These are phyloP conservation scores for Ophion obscuratus DNA, from an alignment of 2,888 invertebrate species.

Conservation along the genomic window DNA sequence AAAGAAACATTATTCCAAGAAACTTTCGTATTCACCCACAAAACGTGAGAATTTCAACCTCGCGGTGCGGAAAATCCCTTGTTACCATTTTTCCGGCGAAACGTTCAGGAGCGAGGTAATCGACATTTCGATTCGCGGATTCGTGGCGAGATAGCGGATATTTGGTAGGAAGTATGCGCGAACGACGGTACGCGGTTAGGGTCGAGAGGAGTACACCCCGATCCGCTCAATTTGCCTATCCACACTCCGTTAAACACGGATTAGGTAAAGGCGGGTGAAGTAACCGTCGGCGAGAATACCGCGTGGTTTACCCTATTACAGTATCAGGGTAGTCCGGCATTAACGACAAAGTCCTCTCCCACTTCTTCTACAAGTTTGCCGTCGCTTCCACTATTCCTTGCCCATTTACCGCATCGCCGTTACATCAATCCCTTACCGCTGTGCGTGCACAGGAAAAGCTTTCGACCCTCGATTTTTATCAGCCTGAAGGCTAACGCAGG, in stretches of 20 bases:
- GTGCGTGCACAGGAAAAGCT: slow-evolving; percentile 39
- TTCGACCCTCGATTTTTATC: slow-evolving; percentile 53
- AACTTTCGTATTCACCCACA: too few species aligned
- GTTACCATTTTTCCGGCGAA: slow-evolving; percentile 34
- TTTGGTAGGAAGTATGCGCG: slow-evolving; percentile 21
- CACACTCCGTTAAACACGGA: slow-evolving; percentile 67
- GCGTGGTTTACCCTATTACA: slow-evolving; percentile 60
- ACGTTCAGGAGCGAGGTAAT: slow-evolving; percentile 34
- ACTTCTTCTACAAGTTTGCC: slow-evolving; percentile 29
- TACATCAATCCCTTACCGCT: slow-evolving; percentile 24
- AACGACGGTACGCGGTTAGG: slow-evolving; percentile 28
- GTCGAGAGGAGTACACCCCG: slow-evolving; percentile 15
- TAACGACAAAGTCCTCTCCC: slow-evolving; percentile 53
- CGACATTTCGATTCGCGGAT: slow-evolving; percentile 50
- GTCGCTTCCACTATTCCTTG: slow-evolving; percentile 2
- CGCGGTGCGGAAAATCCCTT: too few species aligned
- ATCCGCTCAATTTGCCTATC: slow-evolving; percentile 65
- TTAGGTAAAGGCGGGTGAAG: slow-evolving; percentile 63
- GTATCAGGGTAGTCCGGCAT: slow-evolving; percentile 50
- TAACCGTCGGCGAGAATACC: slow-evolving; percentile 57
- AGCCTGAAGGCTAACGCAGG: neutral
- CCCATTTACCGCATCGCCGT: slow-evolving; percentile 32
- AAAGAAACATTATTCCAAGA: too few species aligned
- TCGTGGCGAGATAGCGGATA: slow-evolving; percentile 42
- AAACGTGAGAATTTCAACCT: neutral